Percentiles rank a stretch among this genome's conserved stretches.
Conservation (phyloP, 2,797 vertebrate genomes). For the Chloroceryle amazona region DNA sequence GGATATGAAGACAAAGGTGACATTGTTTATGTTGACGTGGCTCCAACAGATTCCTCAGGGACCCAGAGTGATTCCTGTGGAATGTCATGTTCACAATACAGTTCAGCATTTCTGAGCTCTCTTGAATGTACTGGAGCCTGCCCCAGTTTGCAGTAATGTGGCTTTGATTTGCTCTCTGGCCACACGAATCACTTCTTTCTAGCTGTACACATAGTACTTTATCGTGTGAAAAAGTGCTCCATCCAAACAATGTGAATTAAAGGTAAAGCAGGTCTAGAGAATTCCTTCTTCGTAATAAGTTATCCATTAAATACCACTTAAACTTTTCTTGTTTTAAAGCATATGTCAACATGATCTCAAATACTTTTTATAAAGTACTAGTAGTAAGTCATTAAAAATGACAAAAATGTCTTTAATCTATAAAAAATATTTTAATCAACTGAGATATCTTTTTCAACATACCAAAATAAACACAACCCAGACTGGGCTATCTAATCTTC, state of each 20-base stretch:
- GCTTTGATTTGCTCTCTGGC: not conserved
- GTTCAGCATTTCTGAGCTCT: not conserved
- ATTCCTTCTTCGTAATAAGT: slow-evolving; percentile 79
- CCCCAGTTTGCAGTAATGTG: not conserved
- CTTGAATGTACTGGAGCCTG: not conserved
- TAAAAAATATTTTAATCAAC: slow-evolving; percentile 76
- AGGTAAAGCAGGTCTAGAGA: slow-evolving; percentile 44
- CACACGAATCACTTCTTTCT: not conserved
- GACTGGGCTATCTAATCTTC: slow-evolving; percentile 61
- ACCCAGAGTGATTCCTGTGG: not conserved
- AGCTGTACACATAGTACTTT: not conserved
- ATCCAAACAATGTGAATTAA: slow-evolving; percentile 12
- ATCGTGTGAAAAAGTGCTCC: slow-evolving; percentile 22
- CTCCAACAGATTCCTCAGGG: not conserved
- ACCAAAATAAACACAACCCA: slow-evolving; percentile 58
- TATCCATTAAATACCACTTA: slow-evolving; percentile 78
- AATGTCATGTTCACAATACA: not conserved
- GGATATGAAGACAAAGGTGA: not conserved
- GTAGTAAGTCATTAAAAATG: slow-evolving; percentile 86
- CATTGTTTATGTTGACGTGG: not conserved
- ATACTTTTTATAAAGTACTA: slow-evolving; percentile 80
- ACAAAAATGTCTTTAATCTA: slow-evolving; percentile 86
- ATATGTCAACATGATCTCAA: slow-evolving; percentile 77
- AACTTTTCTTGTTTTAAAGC: slow-evolving; percentile 72
- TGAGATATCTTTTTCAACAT: slow-evolving; percentile 61